phyloP scores from a whole-genome alignment of 2,113 vertebrate genomes.

The Patagioenas fasciata region DNA sequence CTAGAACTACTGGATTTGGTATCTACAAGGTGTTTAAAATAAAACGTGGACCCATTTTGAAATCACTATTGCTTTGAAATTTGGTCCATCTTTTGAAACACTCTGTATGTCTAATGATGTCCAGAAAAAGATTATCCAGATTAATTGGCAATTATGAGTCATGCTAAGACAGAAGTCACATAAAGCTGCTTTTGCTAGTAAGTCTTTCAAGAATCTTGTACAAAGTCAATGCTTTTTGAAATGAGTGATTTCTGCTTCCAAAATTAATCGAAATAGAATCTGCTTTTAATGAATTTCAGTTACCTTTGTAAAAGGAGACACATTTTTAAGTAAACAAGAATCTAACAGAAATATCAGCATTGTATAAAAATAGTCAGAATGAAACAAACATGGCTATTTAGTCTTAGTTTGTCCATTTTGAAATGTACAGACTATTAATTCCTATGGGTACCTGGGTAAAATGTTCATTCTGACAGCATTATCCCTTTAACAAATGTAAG shows the following conservation, averaged over 20 bases:
- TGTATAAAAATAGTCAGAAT: neutral
- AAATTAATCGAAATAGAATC: neutral
- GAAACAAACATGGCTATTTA: neutral
- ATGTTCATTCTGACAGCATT: neutral
- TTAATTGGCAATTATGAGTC: neutral
- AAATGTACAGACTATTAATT: neutral
- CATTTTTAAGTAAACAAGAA: neutral
- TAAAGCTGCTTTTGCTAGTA: neutral
- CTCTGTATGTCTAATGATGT: neutral
- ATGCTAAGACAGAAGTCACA: accelerated
- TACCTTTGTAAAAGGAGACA: neutral
- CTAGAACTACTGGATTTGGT: neutral
- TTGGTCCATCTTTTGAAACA: too few species aligned
- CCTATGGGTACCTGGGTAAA: neutral
- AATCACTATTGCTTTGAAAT: too few species aligned
- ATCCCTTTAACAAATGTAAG: neutral
- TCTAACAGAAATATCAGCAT: neutral
- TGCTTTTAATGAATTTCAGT: neutral
- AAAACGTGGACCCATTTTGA: too few species aligned
- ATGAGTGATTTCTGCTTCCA: neutral
- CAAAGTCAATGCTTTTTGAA: neutral
- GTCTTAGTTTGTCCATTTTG: neutral
- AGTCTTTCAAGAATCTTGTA: neutral
- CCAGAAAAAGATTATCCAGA: neutral
- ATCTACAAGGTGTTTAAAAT: too few species aligned